phyloP scores from a whole-genome alignment of 2,113 vertebrate genomes.

The Percina caprodes region DNA sequence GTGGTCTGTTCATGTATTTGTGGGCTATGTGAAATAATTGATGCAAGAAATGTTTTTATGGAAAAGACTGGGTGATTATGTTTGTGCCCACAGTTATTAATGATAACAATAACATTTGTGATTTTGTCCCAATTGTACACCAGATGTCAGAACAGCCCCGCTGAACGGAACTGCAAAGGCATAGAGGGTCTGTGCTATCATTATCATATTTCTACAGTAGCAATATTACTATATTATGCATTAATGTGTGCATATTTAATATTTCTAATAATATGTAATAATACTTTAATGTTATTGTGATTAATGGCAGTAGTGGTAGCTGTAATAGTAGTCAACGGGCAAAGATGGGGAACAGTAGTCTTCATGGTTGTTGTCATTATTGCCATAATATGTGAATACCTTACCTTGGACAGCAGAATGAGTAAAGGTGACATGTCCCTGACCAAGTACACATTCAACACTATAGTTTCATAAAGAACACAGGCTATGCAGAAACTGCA shows the following conservation, averaged over 20 bases:
- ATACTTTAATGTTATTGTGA: not conserved
- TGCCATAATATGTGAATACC: not conserved
- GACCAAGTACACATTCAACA: not conserved
- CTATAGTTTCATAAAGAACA: not conserved
- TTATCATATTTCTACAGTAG: not conserved
- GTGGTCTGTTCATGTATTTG: not conserved
- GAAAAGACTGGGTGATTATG: not conserved
- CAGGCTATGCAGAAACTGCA: not conserved
- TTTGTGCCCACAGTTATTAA: not conserved
- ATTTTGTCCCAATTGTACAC: conserved; percentile 31
- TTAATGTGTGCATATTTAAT: not conserved
- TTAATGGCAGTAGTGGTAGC: not conserved
- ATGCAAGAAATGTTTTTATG: not conserved
- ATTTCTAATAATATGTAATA: not conserved
- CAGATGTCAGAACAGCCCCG: conserved; percentile 61
- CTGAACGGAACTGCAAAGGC: not conserved
- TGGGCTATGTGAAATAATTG: not conserved
- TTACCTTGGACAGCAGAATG: not conserved
- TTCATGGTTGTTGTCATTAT: not conserved
- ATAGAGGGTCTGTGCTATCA: not conserved
- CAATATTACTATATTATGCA: not conserved
- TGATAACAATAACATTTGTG: not conserved
- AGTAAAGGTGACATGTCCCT: not conserved
- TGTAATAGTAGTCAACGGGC: not conserved
- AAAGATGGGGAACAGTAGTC: not conserved